Percentiles rank a stretch among this genome's conserved stretches.
Conservation (phyloP, 2,888 invertebrate species). For the Tenthredo notha region DNA sequence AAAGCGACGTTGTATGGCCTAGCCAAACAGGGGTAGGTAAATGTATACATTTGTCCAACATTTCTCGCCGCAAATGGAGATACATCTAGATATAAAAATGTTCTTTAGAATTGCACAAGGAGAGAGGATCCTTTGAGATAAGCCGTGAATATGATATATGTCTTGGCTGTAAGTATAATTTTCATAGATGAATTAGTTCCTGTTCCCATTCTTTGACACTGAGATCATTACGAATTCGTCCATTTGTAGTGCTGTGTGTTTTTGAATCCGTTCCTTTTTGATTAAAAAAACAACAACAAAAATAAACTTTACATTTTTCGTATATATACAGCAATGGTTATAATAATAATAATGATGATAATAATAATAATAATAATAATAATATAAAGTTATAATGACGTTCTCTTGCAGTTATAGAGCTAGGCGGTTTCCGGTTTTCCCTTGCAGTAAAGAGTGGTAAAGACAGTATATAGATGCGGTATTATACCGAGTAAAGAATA, state of each 20-base stretch:
- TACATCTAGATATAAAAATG: neutral
- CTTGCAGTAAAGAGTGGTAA: neutral
- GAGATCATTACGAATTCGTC: neutral
- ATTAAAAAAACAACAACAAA: neutral
- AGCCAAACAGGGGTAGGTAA: neutral
- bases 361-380: neutral
- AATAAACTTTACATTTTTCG: neutral
- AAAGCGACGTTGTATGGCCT: neutral
- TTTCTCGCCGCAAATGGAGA: slow-evolving; percentile 45
- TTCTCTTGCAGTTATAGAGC: neutral
- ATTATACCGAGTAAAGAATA: slow-evolving; percentile 48
- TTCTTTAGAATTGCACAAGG: neutral
- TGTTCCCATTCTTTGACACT: neutral
- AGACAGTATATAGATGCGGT: neutral
- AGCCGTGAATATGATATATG: slow-evolving; percentile 18
- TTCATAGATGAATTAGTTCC: slow-evolving; percentile 12
- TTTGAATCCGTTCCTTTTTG: neutral
- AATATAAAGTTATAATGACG: neutral
- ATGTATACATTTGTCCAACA: slow-evolving; percentile 41
- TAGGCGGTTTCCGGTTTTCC: neutral
- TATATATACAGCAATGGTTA: neutral
- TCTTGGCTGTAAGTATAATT: neutral
- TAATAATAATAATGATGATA: neutral
- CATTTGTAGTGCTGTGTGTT: neutral
- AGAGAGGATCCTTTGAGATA: slow-evolving; percentile 17